Conservation (phyloP, 92 coral and sea anemone genomes). For the Epizoanthus illoricatus region DNA sequence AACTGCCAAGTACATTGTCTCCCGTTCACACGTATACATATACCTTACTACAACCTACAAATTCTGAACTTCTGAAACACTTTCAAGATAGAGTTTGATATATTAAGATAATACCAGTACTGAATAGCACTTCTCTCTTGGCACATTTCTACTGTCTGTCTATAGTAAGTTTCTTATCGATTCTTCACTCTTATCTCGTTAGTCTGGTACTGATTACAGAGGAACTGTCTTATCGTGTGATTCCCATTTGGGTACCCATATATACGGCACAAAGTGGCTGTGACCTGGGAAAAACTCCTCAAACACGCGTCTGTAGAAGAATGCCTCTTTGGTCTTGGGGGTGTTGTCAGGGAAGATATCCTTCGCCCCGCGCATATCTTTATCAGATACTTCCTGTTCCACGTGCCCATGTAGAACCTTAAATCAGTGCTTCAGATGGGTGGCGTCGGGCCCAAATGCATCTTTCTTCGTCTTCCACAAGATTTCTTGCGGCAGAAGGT, state of each 20-base stretch:
- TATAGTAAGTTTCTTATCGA: too few relatives aligned
- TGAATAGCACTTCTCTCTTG: too few relatives aligned
- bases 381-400: slow-evolving; percentile 52
- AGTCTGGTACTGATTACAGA: not conserved
- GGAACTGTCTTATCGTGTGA: slow-evolving; percentile 23
- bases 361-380: slow-evolving; percentile 56
- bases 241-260: slow-evolving; percentile 61
- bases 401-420: slow-evolving; percentile 53
- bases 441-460: slow-evolving; percentile 54
- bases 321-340: slow-evolving; percentile 67
- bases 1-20: too few relatives aligned
- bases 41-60: too few relatives aligned
- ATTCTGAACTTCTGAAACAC: too few relatives aligned
- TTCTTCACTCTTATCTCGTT: too few relatives aligned
- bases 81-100: too few relatives aligned
- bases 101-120: too few relatives aligned
- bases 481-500: slow-evolving; percentile 56
- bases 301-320: slow-evolving; percentile 61
- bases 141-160: too few relatives aligned
- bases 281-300: slow-evolving; percentile 63
- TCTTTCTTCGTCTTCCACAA: slow-evolving; percentile 72
- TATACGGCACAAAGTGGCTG: slow-evolving; percentile 57
- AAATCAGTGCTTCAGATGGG: slow-evolving; percentile 56
- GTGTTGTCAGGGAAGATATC: slow-evolving; percentile 56
- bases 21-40: too few relatives aligned